A percentile compares a stretch with the other conserved stretches of the same genome.
Conservation (phyloP, 23 tunicate genomes). For the Trididemnum nubilum region DNA sequence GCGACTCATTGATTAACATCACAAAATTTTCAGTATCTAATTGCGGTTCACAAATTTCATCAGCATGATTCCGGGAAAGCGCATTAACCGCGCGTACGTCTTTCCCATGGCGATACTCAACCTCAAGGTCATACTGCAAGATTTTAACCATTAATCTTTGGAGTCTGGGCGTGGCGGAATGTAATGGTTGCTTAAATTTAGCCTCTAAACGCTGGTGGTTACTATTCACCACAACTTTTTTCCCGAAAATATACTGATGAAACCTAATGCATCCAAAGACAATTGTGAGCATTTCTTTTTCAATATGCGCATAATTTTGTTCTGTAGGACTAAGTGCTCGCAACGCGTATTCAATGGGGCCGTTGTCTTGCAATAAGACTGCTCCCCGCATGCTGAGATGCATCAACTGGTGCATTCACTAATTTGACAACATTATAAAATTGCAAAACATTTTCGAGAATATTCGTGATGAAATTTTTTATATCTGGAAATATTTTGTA, state of each 20-base stretch:
- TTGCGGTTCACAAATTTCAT: background rate
- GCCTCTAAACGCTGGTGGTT: background rate
- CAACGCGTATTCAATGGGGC: background rate
- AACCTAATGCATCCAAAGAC: background rate
- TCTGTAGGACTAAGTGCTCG: background rate
- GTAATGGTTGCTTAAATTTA: background rate
- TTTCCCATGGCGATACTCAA: background rate
- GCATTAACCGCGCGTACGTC: background rate
- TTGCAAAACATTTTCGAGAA: background rate
- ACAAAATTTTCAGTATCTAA: too few species aligned
- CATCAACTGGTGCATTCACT: background rate
- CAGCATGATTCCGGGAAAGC: background rate
- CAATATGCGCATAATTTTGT: background rate
- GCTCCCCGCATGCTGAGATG: background rate
- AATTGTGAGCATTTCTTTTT: slow-evolving; percentile 4
- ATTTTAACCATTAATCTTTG: slow-evolving; percentile 22
- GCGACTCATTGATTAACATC: too few species aligned
- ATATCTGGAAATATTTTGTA: background rate
- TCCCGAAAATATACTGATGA: background rate
- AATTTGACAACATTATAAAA: background rate
- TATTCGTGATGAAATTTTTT: background rate
- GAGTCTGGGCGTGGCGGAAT: background rate
- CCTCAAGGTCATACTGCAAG: background rate
- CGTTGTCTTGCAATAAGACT: background rate
- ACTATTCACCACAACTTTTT: background rate